These are phyloP conservation scores for Drosophila mimetica DNA, from an alignment of 2,888 invertebrate species.

Conservation along the genomic window DNA sequence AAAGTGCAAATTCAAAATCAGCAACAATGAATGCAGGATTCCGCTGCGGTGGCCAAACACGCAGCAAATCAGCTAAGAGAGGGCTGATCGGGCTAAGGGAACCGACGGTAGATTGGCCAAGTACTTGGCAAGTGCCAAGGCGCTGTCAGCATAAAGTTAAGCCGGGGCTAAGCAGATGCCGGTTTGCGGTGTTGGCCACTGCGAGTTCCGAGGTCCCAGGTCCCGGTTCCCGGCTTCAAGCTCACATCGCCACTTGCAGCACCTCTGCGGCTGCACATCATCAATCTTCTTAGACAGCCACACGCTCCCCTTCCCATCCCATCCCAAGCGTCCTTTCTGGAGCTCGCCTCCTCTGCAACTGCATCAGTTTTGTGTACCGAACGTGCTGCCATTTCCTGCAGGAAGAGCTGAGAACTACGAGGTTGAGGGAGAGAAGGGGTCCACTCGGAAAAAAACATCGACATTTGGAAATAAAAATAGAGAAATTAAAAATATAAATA, in stretches of 20 bases:
- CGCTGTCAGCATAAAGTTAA: constrained; percentile 77
- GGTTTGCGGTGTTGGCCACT: constrained; percentile 28
- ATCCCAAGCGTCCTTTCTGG: constrained; percentile 2
- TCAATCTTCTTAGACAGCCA: constrained; percentile 75
- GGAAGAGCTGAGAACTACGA: background rate
- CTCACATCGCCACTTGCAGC: constrained; percentile 31
- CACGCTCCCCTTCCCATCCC: constrained; percentile 7
- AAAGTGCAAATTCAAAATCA: constrained; percentile 56
- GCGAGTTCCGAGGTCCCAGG: constrained; percentile 3
- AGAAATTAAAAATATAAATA: too few species aligned
- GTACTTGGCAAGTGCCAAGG: constrained; percentile 63
- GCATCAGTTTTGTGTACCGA: constrained; percentile 64
- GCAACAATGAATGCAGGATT: constrained; percentile 50
- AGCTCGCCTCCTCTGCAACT: constrained; percentile 10
- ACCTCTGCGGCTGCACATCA: constrained; percentile 66
- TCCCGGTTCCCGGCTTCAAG: background rate
- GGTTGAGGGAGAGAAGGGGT: background rate
- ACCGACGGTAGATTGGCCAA: constrained; percentile 15
- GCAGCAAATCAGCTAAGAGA: constrained; percentile 68
- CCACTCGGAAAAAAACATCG: constrained; percentile 2
- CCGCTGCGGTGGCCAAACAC: constrained; percentile 49
- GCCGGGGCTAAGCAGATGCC: constrained; percentile 67
- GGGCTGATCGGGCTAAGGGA: constrained; percentile 20
- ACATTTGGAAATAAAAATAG: too few species aligned
- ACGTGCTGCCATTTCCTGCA: constrained; percentile 71